These are phyloP conservation scores for Spea multiplicata DNA, from an alignment of 2,113 vertebrate genomes.

Conservation along the genomic window DNA sequence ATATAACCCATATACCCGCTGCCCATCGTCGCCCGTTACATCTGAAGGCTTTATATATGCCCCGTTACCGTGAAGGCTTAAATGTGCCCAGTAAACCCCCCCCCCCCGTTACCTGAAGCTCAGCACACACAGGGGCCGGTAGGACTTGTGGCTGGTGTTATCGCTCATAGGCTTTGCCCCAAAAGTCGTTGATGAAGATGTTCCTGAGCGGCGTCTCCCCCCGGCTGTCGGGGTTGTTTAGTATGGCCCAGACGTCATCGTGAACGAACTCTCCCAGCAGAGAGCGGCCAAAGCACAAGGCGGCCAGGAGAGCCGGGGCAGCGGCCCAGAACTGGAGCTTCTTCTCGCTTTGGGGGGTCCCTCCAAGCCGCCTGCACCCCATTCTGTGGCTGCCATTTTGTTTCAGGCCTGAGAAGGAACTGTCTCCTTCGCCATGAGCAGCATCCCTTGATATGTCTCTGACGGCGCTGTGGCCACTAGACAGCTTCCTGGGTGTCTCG, in stretches of 20 bases:
- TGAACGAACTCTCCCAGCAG: conserved; percentile 91
- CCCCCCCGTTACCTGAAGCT: conserved; percentile 84
- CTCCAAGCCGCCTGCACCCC: neutral
- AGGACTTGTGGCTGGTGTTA: conserved; percentile 96
- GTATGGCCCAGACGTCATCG: conserved; percentile 95
- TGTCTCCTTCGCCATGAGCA: neutral
- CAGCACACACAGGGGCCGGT: conserved; percentile 90
- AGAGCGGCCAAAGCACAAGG: conserved; percentile 82
- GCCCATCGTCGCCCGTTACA: too few relatives aligned
- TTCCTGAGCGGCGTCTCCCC: conserved; percentile 69
- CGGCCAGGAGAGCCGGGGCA: conserved; percentile 68
- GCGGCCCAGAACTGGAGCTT: conserved; percentile 21
- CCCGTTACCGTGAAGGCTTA: too few relatives aligned
- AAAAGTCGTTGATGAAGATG: conserved; percentile 91
- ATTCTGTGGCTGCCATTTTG: neutral
- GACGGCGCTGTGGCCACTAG: neutral
- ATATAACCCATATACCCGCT: too few relatives aligned
- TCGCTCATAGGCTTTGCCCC: conserved; percentile 93
- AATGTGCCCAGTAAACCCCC: too few relatives aligned
- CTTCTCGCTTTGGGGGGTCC: neutral
- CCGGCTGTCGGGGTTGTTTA: conserved; percentile 89
- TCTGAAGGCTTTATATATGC: too few relatives aligned
- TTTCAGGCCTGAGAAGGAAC: neutral
- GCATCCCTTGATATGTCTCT: neutral
- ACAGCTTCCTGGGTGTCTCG: neutral